Evolutionary conservation across 2,888 invertebrate species (phyloP).

Genomic region (Lissocephala sabroskyi): DNA sequence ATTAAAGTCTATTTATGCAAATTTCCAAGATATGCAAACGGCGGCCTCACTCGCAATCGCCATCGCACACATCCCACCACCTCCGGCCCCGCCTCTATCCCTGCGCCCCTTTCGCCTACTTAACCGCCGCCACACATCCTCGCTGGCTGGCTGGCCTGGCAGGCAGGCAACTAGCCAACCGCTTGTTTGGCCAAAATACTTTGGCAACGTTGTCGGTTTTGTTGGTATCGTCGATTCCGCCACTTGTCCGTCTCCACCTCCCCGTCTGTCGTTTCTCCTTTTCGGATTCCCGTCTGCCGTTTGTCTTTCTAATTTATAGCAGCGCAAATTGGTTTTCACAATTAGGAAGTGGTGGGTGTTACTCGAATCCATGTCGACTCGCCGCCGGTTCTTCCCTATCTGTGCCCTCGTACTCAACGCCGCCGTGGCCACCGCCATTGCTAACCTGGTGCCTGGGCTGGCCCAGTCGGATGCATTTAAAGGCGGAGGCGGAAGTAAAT

Average conservation of each 20-base stretch:
- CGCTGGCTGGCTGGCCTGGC: background rate
- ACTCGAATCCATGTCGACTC: too few species aligned
- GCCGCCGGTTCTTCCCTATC: too few species aligned
- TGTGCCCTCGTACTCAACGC: too few species aligned
- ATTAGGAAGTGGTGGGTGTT: slow-evolving; percentile 64
- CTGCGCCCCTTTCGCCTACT: too few species aligned
- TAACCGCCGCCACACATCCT: too few species aligned
- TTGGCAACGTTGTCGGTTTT: slow-evolving; percentile 13
- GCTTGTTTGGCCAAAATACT: slow-evolving; percentile 3
- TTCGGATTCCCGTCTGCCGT: slow-evolving; percentile 18
- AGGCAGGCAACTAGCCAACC: background rate
- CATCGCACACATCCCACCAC: too few species aligned
- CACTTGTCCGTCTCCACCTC: background rate
- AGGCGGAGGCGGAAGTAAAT: slow-evolving; percentile 54
- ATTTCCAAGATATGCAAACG: slow-evolving; percentile 60
- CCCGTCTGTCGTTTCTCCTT: slow-evolving; percentile 28
- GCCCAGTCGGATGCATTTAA: slow-evolving; percentile 49
- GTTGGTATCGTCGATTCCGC: slow-evolving; percentile 8
- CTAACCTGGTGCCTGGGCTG: slow-evolving; percentile 26
- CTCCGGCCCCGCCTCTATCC: too few species aligned
- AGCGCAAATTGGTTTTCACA: slow-evolving; percentile 63
- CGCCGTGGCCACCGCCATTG: too few species aligned
- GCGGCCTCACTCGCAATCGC: slow-evolving; percentile 16
- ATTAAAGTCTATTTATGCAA: slow-evolving; percentile 69
- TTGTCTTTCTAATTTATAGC: slow-evolving; percentile 63